Evolutionary conservation across 2,797 vertebrate genomes (phyloP).

Genomic region (Tiaroga cobitis): DNA sequence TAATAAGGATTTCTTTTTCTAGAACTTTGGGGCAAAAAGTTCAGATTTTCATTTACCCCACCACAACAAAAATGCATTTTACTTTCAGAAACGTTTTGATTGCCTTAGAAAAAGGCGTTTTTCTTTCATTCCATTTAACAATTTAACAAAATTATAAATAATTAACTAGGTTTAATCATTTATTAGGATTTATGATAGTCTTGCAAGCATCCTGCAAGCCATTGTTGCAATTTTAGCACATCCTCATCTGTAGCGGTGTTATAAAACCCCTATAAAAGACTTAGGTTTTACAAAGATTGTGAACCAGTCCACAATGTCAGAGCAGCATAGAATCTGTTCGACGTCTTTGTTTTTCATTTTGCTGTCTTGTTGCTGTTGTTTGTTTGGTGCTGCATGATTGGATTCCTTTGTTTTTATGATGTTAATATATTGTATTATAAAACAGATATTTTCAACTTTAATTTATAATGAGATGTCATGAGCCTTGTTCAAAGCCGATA

Average conservation of each 20-base stretch:
- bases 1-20: background rate
- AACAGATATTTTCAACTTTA: background rate
- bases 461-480: background rate
- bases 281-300: background rate
- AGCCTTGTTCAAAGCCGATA: background rate
- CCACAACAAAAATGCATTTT: background rate
- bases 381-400: slow-evolving; percentile 2
- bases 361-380: background rate
- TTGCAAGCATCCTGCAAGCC: background rate
- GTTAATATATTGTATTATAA: background rate
- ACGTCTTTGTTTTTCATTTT: background rate
- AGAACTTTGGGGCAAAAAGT: background rate
- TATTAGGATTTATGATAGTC: background rate
- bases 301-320: background rate
- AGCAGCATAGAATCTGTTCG: background rate
- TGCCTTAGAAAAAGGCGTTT: background rate
- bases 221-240: background rate
- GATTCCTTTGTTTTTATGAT: slow-evolving; percentile 11
- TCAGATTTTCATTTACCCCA: background rate
- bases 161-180: background rate
- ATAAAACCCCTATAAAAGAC: background rate
- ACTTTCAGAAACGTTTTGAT: background rate
- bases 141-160: background rate
- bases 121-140: background rate
- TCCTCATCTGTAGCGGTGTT: background rate